Evolutionary conservation across 2,113 vertebrate genomes (phyloP), one percentile per base, ranked within the genome.

Genomic region (Mustelus asterias): DNA sequence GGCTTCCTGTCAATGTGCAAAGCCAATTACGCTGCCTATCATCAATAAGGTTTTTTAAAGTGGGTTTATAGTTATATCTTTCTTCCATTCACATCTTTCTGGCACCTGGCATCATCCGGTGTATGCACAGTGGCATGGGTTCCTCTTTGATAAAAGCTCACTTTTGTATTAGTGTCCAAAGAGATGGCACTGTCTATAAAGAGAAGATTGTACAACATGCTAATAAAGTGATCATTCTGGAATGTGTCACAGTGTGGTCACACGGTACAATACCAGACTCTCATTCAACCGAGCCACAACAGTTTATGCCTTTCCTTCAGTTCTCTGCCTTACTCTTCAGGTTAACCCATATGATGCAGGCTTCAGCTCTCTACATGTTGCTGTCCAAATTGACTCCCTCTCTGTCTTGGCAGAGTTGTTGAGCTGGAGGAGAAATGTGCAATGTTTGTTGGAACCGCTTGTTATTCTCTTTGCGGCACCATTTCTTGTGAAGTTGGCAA

Each of bases 401-500:
- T 60, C 86, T 58, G 2, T 72, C 48, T 54, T 4, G 48, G 48
- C 11, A 44, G 37, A 33, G 16, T 14, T 26, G 22, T n/a, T 24
- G 4, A 54, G 14, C 24, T 37, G 4, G 60, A n/a, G 60, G 60
- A 67, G 89, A 93, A 93, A n/a, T 29, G 26, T 54, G 0, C 67
- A 70, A 48, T 95, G 63, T 95, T 95, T 72, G n/a, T 72, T 37
- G n/a, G n/a, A 93, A 20, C 89, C 89, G 22, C 37, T 92, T 93
- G n/a, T 63, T 65, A 20, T 65, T 37, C 60, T 20, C 89, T 65
- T 93, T 65, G n/a, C 65, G 22, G 60, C 89, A 37, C 60, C 60
- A 37, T 67, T 72, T 72, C 67, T 72, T 95, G 94, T 70, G 41
- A 48, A 72, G 60, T 22, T 92, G 89, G 67, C 93, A 95, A 13